phyloP scores from a whole-genome alignment of 2,888 invertebrate species.

The Andrena trimmerana region DNA sequence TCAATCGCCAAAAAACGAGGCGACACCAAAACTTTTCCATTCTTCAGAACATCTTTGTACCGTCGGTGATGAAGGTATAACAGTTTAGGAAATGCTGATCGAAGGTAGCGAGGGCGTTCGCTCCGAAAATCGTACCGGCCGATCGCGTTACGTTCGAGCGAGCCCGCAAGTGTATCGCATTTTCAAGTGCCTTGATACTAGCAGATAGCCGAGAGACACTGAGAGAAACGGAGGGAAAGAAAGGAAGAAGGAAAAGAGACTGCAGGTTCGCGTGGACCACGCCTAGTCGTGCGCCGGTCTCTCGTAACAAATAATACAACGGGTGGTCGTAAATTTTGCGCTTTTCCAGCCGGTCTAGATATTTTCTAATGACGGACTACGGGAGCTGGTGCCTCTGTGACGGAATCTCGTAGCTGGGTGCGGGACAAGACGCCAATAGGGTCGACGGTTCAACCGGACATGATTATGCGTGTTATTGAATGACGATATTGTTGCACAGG shows the following conservation, averaged over 20 bases:
- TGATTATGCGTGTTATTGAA: conserved; percentile 47
- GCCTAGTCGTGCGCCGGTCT: conserved; percentile 77
- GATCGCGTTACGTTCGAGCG: conserved; percentile 13
- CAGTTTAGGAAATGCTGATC: not conserved
- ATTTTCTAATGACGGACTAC: conserved; percentile 22
- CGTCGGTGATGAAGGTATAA: not conserved
- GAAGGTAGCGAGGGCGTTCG: not conserved
- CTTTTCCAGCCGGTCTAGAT: conserved; percentile 28
- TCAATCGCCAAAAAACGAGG: not conserved
- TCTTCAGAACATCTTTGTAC: not conserved
- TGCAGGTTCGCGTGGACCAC: conserved; percentile 74
- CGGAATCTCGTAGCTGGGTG: conserved; percentile 2
- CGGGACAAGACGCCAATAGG: not conserved
- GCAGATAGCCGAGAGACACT: conserved; percentile 23
- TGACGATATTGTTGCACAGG: not conserved
- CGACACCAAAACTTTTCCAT: not conserved
- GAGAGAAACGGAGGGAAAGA: conserved; percentile 30
- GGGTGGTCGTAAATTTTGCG: conserved; percentile 58
- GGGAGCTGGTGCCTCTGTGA: not conserved
- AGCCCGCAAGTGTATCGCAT: conserved; percentile 46
- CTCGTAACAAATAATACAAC: conserved; percentile 61
- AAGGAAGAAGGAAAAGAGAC: conserved; percentile 56
- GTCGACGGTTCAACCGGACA: conserved; percentile 42
- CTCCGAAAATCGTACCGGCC: conserved; percentile 1
- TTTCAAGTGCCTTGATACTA: conserved; percentile 39